Evolutionary conservation across 2,888 invertebrate genomes (phyloP).

Genomic region (Achlya flavicornis): DNA sequence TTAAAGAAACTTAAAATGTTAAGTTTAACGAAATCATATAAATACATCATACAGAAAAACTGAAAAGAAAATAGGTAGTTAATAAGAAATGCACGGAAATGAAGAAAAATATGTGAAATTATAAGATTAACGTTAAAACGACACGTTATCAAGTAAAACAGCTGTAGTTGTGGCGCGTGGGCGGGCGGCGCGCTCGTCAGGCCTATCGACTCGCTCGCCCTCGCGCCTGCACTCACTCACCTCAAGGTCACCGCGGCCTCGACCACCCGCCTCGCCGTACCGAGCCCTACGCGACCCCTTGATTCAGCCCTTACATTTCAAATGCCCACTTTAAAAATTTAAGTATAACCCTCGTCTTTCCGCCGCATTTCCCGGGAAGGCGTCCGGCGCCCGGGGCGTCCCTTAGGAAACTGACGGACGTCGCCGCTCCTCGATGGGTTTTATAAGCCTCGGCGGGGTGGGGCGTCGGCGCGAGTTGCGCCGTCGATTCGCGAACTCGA

Average conservation of each 20-base stretch:
- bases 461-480: conserved; percentile 79
- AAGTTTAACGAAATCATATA: background rate
- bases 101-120: conserved; percentile 32
- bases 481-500: conserved; percentile 82
- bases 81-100: conserved; percentile 4
- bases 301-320: conserved; percentile 57
- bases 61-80: background rate
- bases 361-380: conserved; percentile 62
- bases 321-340: conserved; percentile 58
- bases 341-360: conserved; percentile 68
- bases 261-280: conserved; percentile 41
- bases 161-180: conserved; percentile 77
- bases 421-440: conserved; percentile 64
- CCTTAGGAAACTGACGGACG: conserved; percentile 80
- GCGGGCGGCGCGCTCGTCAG: conserved; percentile 58
- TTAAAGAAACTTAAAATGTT: background rate
- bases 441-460: conserved; percentile 75
- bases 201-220: conserved; percentile 66
- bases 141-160: conserved; percentile 72
- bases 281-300: conserved; percentile 63
- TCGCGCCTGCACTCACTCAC: conserved; percentile 70
- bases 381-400: conserved; percentile 66
- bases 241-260: conserved; percentile 69
- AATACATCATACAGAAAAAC: background rate
- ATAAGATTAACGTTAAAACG: conserved; percentile 40